Evolutionary conservation across 2,888 invertebrate species (phyloP), one percentile per base, ranked within the genome.

Genomic region (Sinohyriopsis cumingii): DNA sequence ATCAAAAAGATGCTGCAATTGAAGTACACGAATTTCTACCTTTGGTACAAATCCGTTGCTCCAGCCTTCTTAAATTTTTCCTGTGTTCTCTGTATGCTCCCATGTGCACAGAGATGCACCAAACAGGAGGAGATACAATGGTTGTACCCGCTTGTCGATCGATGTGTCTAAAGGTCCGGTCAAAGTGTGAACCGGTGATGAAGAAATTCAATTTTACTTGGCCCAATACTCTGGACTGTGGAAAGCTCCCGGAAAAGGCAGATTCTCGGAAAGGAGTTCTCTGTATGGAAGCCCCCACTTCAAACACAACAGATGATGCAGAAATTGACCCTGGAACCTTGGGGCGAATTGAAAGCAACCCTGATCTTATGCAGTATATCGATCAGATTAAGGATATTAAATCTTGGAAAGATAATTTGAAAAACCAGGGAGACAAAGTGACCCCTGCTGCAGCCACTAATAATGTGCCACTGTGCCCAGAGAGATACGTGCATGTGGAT

Each of bases 31-130:
- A 89, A 74, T 94, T 94, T 90, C 91, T 93, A 86, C 94, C 93
- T 1, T 91, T 96, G 73, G 93, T 96, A 68, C 93, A 94, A 80
- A 94, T 94, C 85, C 94, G 94, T 66, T 96, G 96, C 88, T 95
- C 95, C 6, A 92, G 93, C 70, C 94, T 95, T 86, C 93, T 95
- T 59, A 93, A 95, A 80, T 95, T 97, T 90, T 94, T 97, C 87
- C 93, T 97, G 74, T 97, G 97, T 91, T 95, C 96, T 22, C 94
- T 96, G 67, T 95, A 95, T 90, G 95, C 95, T 18, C 97, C 97
- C 56, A 94, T 97, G 89, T 97, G 97, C 91, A 95, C 96, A 54
- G 95, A 95, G 86, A 94, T 95, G 89, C 72, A 74, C 22, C 76
- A 77, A 62, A 77, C 75, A 25, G 94, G 95, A 77, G 93, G 94